These are phyloP conservation scores for Proisotoma minuta DNA, from an alignment of 2,888 invertebrate species.

Conservation along the genomic window DNA sequence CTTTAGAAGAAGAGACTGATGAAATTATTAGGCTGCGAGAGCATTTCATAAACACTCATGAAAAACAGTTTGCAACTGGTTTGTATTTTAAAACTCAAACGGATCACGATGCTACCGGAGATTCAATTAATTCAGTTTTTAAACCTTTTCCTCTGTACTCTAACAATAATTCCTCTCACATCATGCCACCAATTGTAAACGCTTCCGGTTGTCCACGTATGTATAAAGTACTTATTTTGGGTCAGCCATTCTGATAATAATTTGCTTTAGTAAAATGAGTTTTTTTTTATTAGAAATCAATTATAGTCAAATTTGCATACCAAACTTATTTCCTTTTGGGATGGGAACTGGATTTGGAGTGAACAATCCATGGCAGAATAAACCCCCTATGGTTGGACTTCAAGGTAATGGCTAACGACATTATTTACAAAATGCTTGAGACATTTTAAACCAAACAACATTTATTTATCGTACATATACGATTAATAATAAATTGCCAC, in stretches of 20 bases:
- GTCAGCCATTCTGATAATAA: too few species aligned
- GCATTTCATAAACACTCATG: too few species aligned
- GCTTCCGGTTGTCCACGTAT: conserved; percentile 1
- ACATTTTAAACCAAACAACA: background rate
- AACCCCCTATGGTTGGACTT: conserved; percentile 32
- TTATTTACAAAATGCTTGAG: background rate
- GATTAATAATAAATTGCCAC: too few species aligned
- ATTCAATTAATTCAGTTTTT: conserved; percentile 18
- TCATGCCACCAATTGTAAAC: conserved; percentile 7
- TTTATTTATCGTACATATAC: too few species aligned
- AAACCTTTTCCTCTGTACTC: conserved; percentile 43
- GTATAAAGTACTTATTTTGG: background rate
- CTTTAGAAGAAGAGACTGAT: conserved; percentile 7
- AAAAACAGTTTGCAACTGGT: too few species aligned
- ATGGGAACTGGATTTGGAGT: conserved; percentile 18
- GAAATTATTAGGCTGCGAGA: too few species aligned
- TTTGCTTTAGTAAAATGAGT: background rate
- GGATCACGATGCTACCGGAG: too few species aligned
- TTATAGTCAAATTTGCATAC: conserved; percentile 34
- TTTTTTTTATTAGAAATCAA: conserved; percentile 8
- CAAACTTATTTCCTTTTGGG: conserved; percentile 38
- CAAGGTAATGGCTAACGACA: conserved; percentile 28
- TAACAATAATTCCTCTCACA: conserved; percentile 3
- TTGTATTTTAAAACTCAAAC: too few species aligned
- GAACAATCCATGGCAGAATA: conserved; percentile 25